These are phyloP conservation scores for Carassius auratus DNA, from an alignment of 2,113 vertebrate genomes.

Conservation along the genomic window DNA sequence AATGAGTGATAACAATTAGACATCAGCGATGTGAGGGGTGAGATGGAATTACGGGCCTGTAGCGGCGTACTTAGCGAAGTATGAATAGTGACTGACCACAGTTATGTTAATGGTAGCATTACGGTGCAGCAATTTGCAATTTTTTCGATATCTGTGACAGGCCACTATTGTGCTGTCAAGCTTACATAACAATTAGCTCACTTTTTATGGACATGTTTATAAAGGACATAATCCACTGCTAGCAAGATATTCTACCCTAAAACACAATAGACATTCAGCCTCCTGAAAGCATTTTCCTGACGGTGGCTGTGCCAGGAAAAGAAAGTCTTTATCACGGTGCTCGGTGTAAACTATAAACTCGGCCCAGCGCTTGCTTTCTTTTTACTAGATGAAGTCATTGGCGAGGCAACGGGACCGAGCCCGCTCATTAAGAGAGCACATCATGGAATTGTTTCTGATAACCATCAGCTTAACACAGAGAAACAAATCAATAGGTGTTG, in stretches of 20 bases:
- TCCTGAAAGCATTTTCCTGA: slow-evolving; percentile 30
- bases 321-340: not conserved
- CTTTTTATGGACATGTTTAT: slow-evolving; percentile 47
- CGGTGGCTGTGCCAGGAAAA: not conserved
- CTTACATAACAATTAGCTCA: slow-evolving; percentile 37
- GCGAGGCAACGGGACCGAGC: not conserved
- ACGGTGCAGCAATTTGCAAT: slow-evolving; percentile 5
- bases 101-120: slow-evolving; percentile 38
- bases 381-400: slow-evolving; percentile 51
- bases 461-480: slow-evolving; percentile 43
- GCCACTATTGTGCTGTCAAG: slow-evolving; percentile 38
- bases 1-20: slow-evolving; percentile 10
- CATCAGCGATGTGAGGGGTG: not conserved
- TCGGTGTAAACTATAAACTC: slow-evolving; percentile 25
- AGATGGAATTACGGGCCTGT: slow-evolving; percentile 7
- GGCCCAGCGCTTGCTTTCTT: not conserved
- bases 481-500: slow-evolving; percentile 53
- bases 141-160: slow-evolving; percentile 33
- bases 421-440: slow-evolving; percentile 51
- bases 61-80: slow-evolving; percentile 3
- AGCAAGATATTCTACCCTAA: slow-evolving; percentile 11
- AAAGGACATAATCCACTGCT: slow-evolving; percentile 27
- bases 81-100: slow-evolving; percentile 12
- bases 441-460: slow-evolving; percentile 49
- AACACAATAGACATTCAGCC: slow-evolving; percentile 34